phyloP scores from a whole-genome alignment of 2,797 vertebrate genomes.

The Aulostomus chinensis region DNA sequence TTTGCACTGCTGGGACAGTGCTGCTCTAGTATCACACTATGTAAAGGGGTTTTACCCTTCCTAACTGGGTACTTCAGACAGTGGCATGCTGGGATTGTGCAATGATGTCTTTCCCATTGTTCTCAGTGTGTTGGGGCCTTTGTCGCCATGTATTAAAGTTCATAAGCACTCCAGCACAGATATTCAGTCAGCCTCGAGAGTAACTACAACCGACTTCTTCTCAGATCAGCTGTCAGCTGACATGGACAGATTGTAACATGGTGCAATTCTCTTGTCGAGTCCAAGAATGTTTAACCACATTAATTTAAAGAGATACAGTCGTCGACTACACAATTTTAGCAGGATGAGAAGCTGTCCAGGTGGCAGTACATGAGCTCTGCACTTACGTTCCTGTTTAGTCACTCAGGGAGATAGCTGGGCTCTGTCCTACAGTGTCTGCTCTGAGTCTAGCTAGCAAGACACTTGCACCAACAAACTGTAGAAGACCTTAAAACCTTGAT shows the following conservation, averaged over 20 bases:
- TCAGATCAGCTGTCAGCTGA: slow-evolving; percentile 32
- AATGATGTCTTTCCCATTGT: slow-evolving; percentile 78
- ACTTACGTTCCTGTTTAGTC: slow-evolving; percentile 60
- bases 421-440: slow-evolving; percentile 76
- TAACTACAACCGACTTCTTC: slow-evolving; percentile 25
- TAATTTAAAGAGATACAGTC: slow-evolving; percentile 26
- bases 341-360: slow-evolving; percentile 36
- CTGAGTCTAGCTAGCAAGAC: slow-evolving; percentile 71
- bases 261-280: slow-evolving; percentile 54
- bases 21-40: slow-evolving; percentile 42
- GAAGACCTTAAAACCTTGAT: slow-evolving; percentile 84
- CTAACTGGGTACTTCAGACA: slow-evolving; percentile 60
- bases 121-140: slow-evolving; percentile 51
- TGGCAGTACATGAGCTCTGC: slow-evolving; percentile 47
- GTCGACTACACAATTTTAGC: slow-evolving; percentile 22
- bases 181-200: slow-evolving; percentile 30
- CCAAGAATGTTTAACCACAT: slow-evolving; percentile 44
- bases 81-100: slow-evolving; percentile 79
- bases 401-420: slow-evolving; percentile 86
- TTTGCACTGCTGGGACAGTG: slow-evolving; percentile 81
- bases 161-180: slow-evolving; percentile 67
- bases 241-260: slow-evolving; percentile 64
- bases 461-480: slow-evolving; percentile 73
- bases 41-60: slow-evolving; percentile 36
- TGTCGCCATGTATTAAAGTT: slow-evolving; percentile 37